Percentiles rank a stretch among this genome's conserved stretches.
phyloP scores from a whole-genome alignment of 1,140 invertebrate genomes.

The Galendromus occidentalis region DNA sequence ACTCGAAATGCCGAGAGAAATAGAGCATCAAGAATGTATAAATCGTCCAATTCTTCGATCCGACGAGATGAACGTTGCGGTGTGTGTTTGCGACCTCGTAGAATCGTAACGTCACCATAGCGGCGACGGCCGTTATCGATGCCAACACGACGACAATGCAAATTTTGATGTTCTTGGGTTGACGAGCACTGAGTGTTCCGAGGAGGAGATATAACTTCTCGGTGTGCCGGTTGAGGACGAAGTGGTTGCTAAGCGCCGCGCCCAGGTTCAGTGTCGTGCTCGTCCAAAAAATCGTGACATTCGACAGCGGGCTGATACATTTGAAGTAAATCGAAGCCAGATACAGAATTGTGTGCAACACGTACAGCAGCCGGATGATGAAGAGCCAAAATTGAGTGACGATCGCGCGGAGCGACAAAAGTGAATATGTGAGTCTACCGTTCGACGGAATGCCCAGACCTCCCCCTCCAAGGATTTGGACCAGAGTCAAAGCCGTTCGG shows the following conservation, averaged over 20 bases:
- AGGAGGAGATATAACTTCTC: not conserved
- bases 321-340: not conserved
- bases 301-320: not conserved
- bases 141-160: not conserved
- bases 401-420: not conserved
- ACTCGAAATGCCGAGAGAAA: not conserved
- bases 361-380: not conserved
- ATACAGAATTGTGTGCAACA: not conserved
- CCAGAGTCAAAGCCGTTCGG: not conserved
- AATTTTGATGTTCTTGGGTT: constrained; percentile 4
- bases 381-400: not conserved
- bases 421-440: not conserved
- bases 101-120: not conserved
- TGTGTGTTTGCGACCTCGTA: constrained; percentile 1
- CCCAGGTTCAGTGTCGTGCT: not conserved
- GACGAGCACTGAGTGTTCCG: not conserved
- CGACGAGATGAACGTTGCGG: not conserved
- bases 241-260: not conserved
- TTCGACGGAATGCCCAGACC: not conserved
- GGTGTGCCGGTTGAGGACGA: not conserved
- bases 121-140: not conserved
- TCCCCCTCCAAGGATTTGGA: not conserved
- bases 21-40: not conserved
- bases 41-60: not conserved
- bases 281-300: not conserved